These are phyloP conservation scores for Busseola fusca DNA, from an alignment of 2,888 invertebrate species.

Conservation along the genomic window DNA sequence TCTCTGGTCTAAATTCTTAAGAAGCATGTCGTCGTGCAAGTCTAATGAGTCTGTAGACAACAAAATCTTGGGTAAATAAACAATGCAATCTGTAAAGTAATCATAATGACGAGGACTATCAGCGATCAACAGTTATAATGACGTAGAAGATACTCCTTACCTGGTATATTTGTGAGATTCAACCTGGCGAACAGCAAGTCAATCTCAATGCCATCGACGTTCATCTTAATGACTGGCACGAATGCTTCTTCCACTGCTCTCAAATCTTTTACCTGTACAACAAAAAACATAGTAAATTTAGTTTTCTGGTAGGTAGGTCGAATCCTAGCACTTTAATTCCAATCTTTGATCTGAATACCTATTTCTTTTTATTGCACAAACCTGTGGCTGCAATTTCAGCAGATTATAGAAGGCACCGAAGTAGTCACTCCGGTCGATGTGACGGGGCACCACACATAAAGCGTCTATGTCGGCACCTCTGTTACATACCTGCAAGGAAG, in stretches of 20 bases:
- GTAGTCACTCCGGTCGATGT: conserved; percentile 97
- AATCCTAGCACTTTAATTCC: neutral
- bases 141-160: conserved; percentile 78
- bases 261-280: conserved; percentile 87
- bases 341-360: too few species aligned
- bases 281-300: neutral
- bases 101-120: neutral
- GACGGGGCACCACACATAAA: conserved; percentile 98
- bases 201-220: conserved; percentile 99
- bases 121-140: neutral
- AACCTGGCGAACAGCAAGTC: conserved; percentile 99
- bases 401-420: conserved; percentile 98
- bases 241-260: conserved; percentile 98
- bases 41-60: conserved; percentile 91
- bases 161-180: conserved; percentile 98
- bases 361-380: too few species aligned
- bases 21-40: conserved; percentile 95
- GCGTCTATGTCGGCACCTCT: conserved; percentile 99
- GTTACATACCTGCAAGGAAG: conserved; percentile 93
- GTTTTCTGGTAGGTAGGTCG: neutral
- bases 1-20: conserved; percentile 98
- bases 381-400: conserved; percentile 95
- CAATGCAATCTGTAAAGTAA: too few species aligned
- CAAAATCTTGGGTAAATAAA: neutral
- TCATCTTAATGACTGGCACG: conserved; percentile 99